These are phyloP conservation scores for Nemotelus nigrinus DNA, from an alignment of 2,888 invertebrate species.

Conservation along the genomic window DNA sequence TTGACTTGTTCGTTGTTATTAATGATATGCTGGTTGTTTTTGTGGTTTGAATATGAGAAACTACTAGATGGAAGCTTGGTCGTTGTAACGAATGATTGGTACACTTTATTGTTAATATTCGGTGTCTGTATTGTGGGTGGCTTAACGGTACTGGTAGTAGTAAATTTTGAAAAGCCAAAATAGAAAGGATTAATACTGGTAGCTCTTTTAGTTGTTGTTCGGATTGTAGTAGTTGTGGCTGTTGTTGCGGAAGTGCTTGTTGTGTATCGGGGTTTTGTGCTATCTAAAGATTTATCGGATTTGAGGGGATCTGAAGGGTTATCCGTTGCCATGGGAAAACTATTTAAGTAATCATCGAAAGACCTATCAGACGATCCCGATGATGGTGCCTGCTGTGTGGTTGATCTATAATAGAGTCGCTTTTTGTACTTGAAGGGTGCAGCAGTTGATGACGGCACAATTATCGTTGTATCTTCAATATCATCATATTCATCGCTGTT, in stretches of 20 bases:
- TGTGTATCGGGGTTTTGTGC: slow-evolving; percentile 22
- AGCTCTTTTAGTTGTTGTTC: slow-evolving; percentile 51
- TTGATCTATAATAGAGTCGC: slow-evolving; percentile 49
- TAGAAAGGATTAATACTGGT: slow-evolving; percentile 49
- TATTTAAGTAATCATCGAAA: slow-evolving; percentile 41
- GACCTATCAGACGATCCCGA: slow-evolving; percentile 47
- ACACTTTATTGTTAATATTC: slow-evolving; percentile 33
- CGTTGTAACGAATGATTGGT: slow-evolving; percentile 20
- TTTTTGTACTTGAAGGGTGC: slow-evolving; percentile 51
- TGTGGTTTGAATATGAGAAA: slow-evolving; percentile 27
- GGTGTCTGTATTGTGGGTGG: slow-evolving; percentile 31
- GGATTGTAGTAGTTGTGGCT: slow-evolving; percentile 50
- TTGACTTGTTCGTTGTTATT: slow-evolving; percentile 47
- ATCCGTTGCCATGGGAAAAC: slow-evolving; percentile 33
- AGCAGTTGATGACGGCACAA: slow-evolving; percentile 47
- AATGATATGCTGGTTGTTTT: slow-evolving; percentile 13
- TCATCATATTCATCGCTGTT: slow-evolving; percentile 54
- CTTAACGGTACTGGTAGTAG: slow-evolving; percentile 29
- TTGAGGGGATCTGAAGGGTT: slow-evolving; percentile 33
- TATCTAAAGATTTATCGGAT: slow-evolving; percentile 26
- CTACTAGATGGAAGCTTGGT: slow-evolving; percentile 47
- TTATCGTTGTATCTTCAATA: slow-evolving; percentile 42
- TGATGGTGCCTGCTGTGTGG: slow-evolving; percentile 52
- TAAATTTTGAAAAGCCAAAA: slow-evolving; percentile 48
- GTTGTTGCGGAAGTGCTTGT: slow-evolving; percentile 60